Evolutionary conservation across 1,140 invertebrate species (phyloP), one percentile per base, ranked within the genome.

Genomic region (Holcopasites calliopsidis): DNA sequence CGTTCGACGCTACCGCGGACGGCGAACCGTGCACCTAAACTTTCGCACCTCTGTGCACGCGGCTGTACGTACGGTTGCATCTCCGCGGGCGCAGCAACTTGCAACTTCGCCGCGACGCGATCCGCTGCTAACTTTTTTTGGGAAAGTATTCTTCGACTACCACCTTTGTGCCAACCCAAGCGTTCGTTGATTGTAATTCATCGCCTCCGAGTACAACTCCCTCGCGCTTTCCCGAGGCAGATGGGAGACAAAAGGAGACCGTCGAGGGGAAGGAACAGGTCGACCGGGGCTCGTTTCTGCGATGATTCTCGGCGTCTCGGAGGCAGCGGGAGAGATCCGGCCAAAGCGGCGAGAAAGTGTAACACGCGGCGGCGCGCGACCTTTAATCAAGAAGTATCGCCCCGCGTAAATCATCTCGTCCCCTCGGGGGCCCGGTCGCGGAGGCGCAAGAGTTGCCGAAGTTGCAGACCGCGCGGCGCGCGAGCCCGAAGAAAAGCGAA

Each of bases 311-410:
- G 21, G 6, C 31, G 21, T 21, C 26, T 11, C 28, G 26, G 23
- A 13, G 8, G 38, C 8, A 11, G n/a, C 1, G 16, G 26, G 40
- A n/a, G 52, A 58, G 35, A 44, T 49, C 42, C 21, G 21, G 28
- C 33, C n/a, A n/a, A 66, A 66, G 33, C 66, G 38, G 28, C n/a
- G 66, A 11, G 60, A 66, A 65, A 66, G 61, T 23, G 61, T 55
- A 55, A 66, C 71, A 42, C 50, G 28, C 57, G 18, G 57, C 26
- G 40, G 18, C 21, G 58, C 38, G 49, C 71, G 71, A 74, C 61
- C 71, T 66, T 50, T 74, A 74, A 74, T 74, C 71, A 74, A 74
- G 61, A 66, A 55, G 71, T 74, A 74, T 65, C 71, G 28, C 28
- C 61, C 61, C 40, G 71, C 49, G 71, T 74, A 64, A 74, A 66